Evolutionary conservation across 2,797 vertebrate genomes (phyloP), one percentile per base, ranked within the genome.

Genomic region (Bradypodion pumilum): DNA sequence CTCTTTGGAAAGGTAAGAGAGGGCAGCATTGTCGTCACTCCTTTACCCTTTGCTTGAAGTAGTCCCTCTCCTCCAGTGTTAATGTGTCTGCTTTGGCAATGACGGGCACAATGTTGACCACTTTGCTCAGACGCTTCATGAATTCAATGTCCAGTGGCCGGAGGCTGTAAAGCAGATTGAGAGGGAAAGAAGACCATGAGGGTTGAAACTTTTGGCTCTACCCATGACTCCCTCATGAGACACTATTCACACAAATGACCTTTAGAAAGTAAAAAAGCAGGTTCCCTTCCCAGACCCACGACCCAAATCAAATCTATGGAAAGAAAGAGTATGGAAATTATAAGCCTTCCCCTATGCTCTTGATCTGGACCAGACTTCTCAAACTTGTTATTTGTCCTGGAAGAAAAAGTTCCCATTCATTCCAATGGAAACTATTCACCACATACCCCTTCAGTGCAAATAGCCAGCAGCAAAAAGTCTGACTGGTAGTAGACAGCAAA

Each of bases 91-190:
- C 98, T 91, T 99, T 99, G 82, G 98, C 97, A 1, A 99, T 99
- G 94, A 99, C 97, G 0, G 98, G 98, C 27, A 99, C 98, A 0
- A 99, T 99, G 96, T 99, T 99, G 86, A 99, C 98, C 93, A 99
- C 98, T 91, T 99, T 99, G 91, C 98, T 99, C 80, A 99, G 97
- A 70, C 97, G 98, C 78, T 97, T 97, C 98, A 99, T 99, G 94
- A 99, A 99, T 94, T 99, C 98, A 35, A 99, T 97, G 93, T 99
- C 98, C 84, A 99, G 90, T 10, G 98, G 98, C 87, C 98, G 94
- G 69, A 99, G 97, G 85, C 98, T 99, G 92, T 6, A 86, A 69
- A 62, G 52, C 79, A 72, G 27, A 75, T 37, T 35, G 52, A 79
- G 40, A 60, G 52, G 25, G 5, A 63, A 81, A 75, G 46, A 7